Percentiles rank a stretch among this genome's conserved stretches.
These are phyloP conservation scores for Calameuta filiformis DNA, from an alignment of 2,888 invertebrate genomes.

Conservation along the genomic window DNA sequence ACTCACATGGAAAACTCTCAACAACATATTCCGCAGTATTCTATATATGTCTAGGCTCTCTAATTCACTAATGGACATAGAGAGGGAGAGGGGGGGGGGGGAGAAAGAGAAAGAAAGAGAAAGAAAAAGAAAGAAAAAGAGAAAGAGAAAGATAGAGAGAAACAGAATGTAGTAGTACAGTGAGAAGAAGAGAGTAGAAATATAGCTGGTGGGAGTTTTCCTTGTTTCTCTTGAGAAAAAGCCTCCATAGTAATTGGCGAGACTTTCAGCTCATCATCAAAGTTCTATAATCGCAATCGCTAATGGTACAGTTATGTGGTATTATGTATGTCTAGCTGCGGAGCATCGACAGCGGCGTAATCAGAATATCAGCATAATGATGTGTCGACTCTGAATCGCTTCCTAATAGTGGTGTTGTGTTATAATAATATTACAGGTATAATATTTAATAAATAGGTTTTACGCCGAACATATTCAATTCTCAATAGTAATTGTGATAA, in stretches of 20 bases:
- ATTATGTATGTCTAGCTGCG: constrained; percentile 13
- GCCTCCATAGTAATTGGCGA: neutral
- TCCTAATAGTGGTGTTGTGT: neutral
- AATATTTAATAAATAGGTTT: neutral
- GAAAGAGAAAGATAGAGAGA: too few species aligned
- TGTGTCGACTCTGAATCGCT: neutral
- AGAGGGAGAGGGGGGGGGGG: neutral
- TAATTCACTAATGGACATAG: neutral
- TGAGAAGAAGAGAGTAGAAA: neutral
- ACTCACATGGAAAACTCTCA: neutral
- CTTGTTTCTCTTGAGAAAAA: neutral
- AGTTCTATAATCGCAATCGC: constrained; percentile 16
- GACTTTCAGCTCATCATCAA: neutral
- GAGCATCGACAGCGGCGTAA: neutral
- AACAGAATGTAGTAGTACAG: too few species aligned
- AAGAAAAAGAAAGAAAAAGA: too few species aligned
- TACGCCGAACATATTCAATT: neutral
- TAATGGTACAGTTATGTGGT: constrained; percentile 22
- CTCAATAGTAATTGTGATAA: constrained; percentile 1
- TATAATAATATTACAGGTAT: neutral
- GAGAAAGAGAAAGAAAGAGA: neutral
- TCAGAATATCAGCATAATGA: neutral
- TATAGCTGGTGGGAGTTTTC: neutral
- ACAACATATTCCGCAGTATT: neutral
- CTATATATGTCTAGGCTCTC: neutral